Base-by-base conservation (phyloP, 2,113 vertebrate genomes). In the Cepphus grylle region DNA sequence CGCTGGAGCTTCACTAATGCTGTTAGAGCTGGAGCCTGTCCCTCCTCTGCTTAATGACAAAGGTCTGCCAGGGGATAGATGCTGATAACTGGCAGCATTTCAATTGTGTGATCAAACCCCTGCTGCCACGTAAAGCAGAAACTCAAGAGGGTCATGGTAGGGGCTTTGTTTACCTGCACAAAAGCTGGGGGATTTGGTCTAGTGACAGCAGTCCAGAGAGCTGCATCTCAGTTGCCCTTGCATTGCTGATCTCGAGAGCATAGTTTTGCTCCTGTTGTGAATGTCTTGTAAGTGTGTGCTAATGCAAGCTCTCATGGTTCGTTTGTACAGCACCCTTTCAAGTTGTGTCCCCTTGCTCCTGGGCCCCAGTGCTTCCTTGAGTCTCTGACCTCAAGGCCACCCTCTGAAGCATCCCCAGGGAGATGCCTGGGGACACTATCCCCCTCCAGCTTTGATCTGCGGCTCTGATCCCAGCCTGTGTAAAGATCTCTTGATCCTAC, bases 1-100 rank as follows among this genome's bases (percentile, higher is more conserved):
- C 3, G 4, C 81, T 90, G 69, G 65, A 93, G 58, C 82, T 95
- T 58, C 79, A 71, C 80, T 88, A 94, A 94, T 84, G 76, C 71
- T 95, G 49, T 88, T 97, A 95, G 90, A 80, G 76, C 94, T 86
- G 71, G 72, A 92, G 84, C 81, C 85, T 66, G 90, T 94, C 86
- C 94, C 81, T 92, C 62, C 85, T 70, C 85, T 95, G 69, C 94
- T 93, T 97, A 88, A 93, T 92, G 95, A 96, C 76, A 95, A 95
- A 91, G 63, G 92, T 47, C 72, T 95, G 79, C 88, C 90, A 94
- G 88, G 95, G 85, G 79, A 97, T 94, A 76, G 90, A 93, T 86
- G 79, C 76, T 94, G 93, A 97, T 95, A 93, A 90, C 79, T 90
- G 93, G 73, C 91, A 95, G 86, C n/a, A 26, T 90, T 97, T 95